Conservation (phyloP, 1,140 invertebrate species). For the Holotrichia oblita region DNA sequence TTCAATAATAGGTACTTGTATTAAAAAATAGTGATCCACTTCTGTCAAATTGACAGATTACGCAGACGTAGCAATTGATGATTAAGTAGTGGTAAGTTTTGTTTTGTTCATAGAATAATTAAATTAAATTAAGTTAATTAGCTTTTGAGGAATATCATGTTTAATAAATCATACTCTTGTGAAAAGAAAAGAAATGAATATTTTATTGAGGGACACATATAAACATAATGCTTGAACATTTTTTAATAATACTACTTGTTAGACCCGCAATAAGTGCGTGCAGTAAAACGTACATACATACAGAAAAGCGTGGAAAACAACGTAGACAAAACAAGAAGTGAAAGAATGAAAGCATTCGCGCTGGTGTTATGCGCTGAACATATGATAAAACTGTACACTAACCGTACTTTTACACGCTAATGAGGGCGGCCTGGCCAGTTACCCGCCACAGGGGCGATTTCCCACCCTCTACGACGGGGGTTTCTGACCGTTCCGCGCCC, state of each 20-base stretch:
- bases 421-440: conserved; percentile 62
- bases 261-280: neutral
- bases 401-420: conserved; percentile 62
- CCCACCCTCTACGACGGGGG: conserved; percentile 45
- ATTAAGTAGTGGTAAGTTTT: no score
- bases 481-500: conserved; percentile 22
- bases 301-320: neutral
- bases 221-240: no score
- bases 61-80: no score
- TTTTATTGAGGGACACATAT: no score
- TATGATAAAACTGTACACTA: conserved; percentile 60
- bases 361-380: conserved; percentile 47
- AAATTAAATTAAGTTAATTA: no score
- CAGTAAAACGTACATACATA: neutral
- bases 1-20: no score
- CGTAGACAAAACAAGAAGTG: conserved; percentile 33
- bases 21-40: no score
- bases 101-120: no score
- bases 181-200: no score
- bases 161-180: no score
- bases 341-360: conserved; percentile 21
- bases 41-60: no score
- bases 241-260: neutral
- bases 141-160: no score
- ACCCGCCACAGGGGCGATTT: conserved; percentile 59